Conservation (phyloP, 2,113 vertebrate genomes). For the Protobothrops mucrosquamatus region DNA sequence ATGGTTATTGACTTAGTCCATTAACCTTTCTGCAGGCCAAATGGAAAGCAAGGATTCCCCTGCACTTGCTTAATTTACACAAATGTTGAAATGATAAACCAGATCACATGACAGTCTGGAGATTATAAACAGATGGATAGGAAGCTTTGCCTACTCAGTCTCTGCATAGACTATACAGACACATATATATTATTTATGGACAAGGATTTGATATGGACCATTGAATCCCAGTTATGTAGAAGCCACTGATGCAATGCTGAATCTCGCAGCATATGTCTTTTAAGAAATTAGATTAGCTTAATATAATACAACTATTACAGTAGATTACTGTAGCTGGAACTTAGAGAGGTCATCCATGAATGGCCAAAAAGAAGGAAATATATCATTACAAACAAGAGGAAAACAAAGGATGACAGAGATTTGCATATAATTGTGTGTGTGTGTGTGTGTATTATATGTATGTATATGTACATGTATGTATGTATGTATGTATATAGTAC, state of each 20-base stretch:
- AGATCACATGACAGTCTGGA: background rate
- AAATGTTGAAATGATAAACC: background rate
- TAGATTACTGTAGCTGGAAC: background rate
- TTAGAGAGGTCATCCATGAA: background rate
- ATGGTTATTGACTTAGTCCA: slow-evolving; percentile 7
- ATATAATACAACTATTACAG: background rate
- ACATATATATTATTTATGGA: background rate
- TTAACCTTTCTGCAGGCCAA: slow-evolving; percentile 5
- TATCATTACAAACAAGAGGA: background rate
- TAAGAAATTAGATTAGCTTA: background rate
- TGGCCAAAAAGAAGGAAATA: background rate
- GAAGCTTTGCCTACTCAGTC: background rate
- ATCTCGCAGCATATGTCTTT: background rate
- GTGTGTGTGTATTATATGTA: no score
- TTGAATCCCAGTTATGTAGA: background rate
- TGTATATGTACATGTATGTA: no score
- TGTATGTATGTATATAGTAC: no score
- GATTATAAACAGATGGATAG: background rate
- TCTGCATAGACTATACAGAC: background rate
- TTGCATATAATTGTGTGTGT: background rate
- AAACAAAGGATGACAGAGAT: background rate
- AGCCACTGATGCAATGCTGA: background rate
- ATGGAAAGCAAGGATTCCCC: background rate
- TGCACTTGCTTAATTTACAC: background rate
- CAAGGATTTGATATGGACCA: background rate